Base-by-base conservation (phyloP, 2,113 vertebrate genomes). In the Pollimyrus isidori region DNA sequence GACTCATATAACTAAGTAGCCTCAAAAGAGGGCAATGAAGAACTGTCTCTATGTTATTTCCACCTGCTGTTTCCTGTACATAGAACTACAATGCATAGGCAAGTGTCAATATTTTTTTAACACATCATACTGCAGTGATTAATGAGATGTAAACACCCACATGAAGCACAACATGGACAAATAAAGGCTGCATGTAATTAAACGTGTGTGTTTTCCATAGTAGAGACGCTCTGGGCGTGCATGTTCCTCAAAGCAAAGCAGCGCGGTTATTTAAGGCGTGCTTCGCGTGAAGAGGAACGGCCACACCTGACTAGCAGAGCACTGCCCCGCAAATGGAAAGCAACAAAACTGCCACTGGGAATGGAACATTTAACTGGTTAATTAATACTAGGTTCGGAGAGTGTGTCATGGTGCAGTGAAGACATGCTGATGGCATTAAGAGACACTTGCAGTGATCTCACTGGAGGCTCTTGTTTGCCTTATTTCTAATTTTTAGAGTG, bases 91-190 rank as follows among this genome's bases (percentile, higher is more conserved):
- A 49, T 35, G n/a, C 15, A 30, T 49, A 49, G 17, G 50, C 49
- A 35, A 52, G 50, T 52, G 26, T 87, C 86, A 56, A n/a, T 87
- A 56, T 87, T 86, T 86, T 48, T 86, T 86, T 86, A 49, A 50
- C 65, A 52, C 46, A 26, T 80, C 15, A 80, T 42, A 82, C 52
- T n/a, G 73, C 35, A 52, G 73, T 83, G 73, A 89, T 39, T 52
- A 21, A 49, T 80, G 42, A 88, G 62, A 58, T 58, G 26, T 89
- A 53, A 89, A 82, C 88, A 52, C 88, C 88, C 73, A 82, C 73
- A 45, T 23, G 7, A 35, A 56, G 46, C 73, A 50, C 65, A 23
- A 65, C 35, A 87, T 62, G 39, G 39, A 58, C 17, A 30, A 35
- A 89, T 65, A 19, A 35, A 58, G 52, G 50, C 80, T 85, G 19